These are phyloP conservation scores for Lepus americanus DNA, from an alignment of 2,113 vertebrate species.

Conservation along the genomic window DNA sequence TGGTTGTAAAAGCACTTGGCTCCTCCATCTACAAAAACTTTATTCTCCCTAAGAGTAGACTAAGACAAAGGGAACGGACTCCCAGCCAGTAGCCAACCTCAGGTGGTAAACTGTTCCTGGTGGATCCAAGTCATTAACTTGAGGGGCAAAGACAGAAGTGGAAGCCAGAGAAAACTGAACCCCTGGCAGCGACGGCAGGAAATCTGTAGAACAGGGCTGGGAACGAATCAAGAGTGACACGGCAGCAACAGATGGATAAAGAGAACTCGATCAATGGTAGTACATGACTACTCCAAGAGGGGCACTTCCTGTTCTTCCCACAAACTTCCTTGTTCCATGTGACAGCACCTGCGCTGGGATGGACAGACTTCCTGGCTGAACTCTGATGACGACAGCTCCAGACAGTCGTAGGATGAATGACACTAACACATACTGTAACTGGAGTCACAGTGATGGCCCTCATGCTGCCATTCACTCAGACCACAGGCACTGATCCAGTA, in stretches of 20 bases:
- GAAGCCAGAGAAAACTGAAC: neutral
- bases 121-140: constrained; percentile 42
- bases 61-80: constrained; percentile 66
- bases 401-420: neutral
- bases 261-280: neutral
- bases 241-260: neutral
- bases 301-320: neutral
- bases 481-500: too few species aligned
- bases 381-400: neutral
- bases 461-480: neutral
- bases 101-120: constrained; percentile 58
- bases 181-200: neutral
- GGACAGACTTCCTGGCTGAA: neutral
- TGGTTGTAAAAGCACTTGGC: constrained; percentile 66
- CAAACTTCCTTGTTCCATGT: neutral
- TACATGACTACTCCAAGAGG: neutral
- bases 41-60: constrained; percentile 16
- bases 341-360: neutral
- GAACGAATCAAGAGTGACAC: constrained; percentile 9
- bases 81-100: constrained; percentile 50
- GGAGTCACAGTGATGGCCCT: neutral
- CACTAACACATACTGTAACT: fast-evolving
- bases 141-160: neutral
- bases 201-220: neutral
- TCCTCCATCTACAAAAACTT: constrained; percentile 60